phyloP scores from a whole-genome alignment of 2,888 invertebrate species.

The Ligdia adustata region DNA sequence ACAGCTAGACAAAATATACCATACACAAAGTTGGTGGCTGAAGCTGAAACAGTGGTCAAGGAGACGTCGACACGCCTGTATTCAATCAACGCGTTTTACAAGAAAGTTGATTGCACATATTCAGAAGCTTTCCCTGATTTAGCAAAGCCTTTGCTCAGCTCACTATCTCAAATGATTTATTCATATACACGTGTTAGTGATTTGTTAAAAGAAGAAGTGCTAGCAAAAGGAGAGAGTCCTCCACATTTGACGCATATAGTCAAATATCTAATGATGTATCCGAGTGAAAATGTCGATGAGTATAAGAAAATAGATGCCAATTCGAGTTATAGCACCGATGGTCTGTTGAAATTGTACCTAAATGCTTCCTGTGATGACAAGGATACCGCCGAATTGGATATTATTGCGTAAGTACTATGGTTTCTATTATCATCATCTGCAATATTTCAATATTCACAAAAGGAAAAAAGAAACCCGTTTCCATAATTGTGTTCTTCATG shows the following conservation, averaged over 20 bases:
- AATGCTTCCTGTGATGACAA: slow-evolving; percentile 39
- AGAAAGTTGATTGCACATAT: slow-evolving; percentile 81
- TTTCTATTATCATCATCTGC: no score
- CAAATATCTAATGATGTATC: slow-evolving; percentile 80
- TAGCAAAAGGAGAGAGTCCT: slow-evolving; percentile 62
- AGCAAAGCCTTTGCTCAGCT: slow-evolving; percentile 87
- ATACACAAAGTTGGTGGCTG: slow-evolving; percentile 40
- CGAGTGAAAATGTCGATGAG: slow-evolving; percentile 47
- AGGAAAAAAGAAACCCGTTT: no score
- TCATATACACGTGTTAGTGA: slow-evolving; percentile 85
- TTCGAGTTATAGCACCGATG: slow-evolving; percentile 1
- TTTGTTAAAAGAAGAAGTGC: slow-evolving; percentile 71
- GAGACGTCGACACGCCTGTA: slow-evolving; percentile 79
- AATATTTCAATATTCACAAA: no score
- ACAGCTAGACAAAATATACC: slow-evolving; percentile 37
- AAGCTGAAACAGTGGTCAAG: slow-evolving; percentile 60
- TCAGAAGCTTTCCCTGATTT: slow-evolving; percentile 91
- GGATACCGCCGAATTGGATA: slow-evolving; percentile 62
- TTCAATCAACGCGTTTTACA: slow-evolving; percentile 82
- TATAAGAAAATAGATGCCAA: not conserved
- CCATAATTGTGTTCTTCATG: no score
- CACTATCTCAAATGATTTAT: slow-evolving; percentile 87
- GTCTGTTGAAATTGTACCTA: slow-evolving; percentile 12
- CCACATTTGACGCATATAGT: slow-evolving; percentile 53
- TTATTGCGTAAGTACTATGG: slow-evolving; percentile 81